Evolutionary conservation across 2,888 invertebrate species (phyloP).

Genomic region (Apotomis turbidana): DNA sequence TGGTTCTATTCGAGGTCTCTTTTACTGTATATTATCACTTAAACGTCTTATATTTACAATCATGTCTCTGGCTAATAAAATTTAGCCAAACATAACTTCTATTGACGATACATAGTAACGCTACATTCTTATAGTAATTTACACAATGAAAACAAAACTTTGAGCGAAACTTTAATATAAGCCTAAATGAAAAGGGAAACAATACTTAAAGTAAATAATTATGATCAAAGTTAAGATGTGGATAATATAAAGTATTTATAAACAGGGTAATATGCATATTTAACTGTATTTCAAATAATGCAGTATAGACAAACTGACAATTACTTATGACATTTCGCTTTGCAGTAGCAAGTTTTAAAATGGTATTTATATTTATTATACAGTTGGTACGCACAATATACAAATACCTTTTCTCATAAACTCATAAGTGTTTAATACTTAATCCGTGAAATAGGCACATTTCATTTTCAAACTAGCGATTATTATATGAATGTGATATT

Average conservation of each 20-base stretch:
- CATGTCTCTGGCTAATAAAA: constrained; percentile 69
- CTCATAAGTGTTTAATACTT: constrained; percentile 3
- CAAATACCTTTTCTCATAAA: constrained; percentile 4
- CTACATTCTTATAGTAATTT: constrained; percentile 35
- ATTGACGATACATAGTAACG: constrained; percentile 49
- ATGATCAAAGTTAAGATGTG: constrained; percentile 4
- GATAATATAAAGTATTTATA: constrained; percentile 12
- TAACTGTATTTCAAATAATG: constrained; percentile 4
- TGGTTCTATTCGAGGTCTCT: not conserved
- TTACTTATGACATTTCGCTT: not conserved
- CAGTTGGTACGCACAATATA: not conserved
- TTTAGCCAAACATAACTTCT: constrained; percentile 68
- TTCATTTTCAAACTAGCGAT: not conserved
- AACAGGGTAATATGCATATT: constrained; percentile 3
- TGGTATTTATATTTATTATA: constrained; percentile 5
- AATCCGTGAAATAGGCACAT: constrained; percentile 3
- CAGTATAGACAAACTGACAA: not conserved
- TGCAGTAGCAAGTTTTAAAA: not conserved
- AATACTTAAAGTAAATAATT: constrained; percentile 24
- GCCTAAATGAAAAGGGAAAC: constrained; percentile 8
- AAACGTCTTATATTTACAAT: constrained; percentile 44
- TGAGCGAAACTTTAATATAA: constrained; percentile 49
- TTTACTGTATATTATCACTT: constrained; percentile 8
- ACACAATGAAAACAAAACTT: constrained; percentile 47
- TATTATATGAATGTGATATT: too few relatives aligned